Conservation (phyloP, 2,113 vertebrate genomes). For the Dendropsophus ebraccatus region DNA sequence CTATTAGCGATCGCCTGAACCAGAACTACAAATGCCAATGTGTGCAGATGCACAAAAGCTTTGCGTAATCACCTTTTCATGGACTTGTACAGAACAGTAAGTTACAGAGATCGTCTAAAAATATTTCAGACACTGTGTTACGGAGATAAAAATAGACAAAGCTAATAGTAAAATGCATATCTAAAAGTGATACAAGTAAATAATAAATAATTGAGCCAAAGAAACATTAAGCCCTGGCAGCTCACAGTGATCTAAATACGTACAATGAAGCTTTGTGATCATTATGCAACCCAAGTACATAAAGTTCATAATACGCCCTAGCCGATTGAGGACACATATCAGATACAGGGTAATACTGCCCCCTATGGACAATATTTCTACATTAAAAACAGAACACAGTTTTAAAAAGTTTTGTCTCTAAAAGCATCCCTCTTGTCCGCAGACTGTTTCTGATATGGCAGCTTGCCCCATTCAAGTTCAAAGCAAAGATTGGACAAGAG, state of each 20-base stretch:
- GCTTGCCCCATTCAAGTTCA: too few species aligned
- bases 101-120: conserved; percentile 11
- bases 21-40: not conserved
- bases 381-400: not conserved
- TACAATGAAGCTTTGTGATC: not conserved
- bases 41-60: conserved; percentile 3
- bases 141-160: not conserved
- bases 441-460: too few species aligned
- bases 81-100: conserved; percentile 4
- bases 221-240: not conserved
- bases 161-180: not conserved
- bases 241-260: not conserved
- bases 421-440: too few species aligned
- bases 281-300: not conserved
- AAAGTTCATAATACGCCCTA: not conserved
- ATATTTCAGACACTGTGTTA: conserved; percentile 1
- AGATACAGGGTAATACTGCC: not conserved
- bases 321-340: not conserved
- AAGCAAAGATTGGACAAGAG: too few species aligned
- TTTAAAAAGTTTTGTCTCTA: not conserved
- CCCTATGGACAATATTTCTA: not conserved
- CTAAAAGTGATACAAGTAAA: not conserved
- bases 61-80: not conserved
- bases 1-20: not conserved
- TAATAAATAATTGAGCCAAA: not conserved